Evolutionary conservation across 23 tunicate species (phyloP).

Genomic region (Styela clava): DNA sequence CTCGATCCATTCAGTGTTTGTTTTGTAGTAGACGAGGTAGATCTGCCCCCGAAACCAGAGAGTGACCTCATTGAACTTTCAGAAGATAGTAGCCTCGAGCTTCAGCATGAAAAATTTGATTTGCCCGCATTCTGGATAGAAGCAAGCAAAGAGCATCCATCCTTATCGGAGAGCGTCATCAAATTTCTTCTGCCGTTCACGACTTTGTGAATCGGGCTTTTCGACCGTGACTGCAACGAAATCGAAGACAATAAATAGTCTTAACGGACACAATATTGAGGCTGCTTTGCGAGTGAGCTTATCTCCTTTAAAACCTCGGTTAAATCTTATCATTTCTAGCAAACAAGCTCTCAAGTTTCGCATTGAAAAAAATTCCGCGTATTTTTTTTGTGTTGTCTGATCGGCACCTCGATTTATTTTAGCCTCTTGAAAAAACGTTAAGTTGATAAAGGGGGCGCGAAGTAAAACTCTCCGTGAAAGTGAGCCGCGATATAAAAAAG

Average conservation of each 20-base stretch:
- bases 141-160: constrained; percentile 35
- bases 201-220: constrained; percentile 43
- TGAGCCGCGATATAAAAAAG: no score
- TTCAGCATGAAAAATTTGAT: constrained; percentile 32
- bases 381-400: no score
- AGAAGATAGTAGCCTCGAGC: constrained; percentile 41
- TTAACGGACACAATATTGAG: neutral
- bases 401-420: no score
- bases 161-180: no score
- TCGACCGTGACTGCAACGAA: constrained; percentile 41
- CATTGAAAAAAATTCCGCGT: no score
- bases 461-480: no score
- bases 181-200: constrained; percentile 47
- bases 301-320: no score
- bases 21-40: constrained; percentile 29
- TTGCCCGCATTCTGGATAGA: constrained; percentile 38
- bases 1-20: constrained; percentile 26
- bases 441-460: no score
- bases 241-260: constrained; percentile 37
- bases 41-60: constrained; percentile 35
- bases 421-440: no score
- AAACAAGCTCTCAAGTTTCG: no score
- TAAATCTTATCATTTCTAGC: no score
- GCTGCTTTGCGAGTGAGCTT: neutral
- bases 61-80: constrained; percentile 46